Conservation (phyloP, 2,888 invertebrate species). For the Leptopterna dolabrata region DNA sequence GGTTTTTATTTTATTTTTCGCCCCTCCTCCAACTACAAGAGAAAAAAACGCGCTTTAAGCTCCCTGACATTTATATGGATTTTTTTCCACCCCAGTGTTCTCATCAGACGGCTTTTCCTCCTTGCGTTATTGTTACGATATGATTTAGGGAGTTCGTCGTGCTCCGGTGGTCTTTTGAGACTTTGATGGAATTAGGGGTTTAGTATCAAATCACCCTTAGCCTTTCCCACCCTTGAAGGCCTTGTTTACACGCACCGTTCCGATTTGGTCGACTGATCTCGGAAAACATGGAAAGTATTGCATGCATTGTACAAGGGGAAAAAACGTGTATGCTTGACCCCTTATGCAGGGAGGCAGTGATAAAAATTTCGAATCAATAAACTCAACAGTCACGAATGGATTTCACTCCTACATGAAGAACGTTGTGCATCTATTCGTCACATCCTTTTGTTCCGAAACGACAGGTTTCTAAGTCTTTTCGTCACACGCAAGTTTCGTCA, state of each 20-base stretch:
- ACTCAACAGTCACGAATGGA: no score
- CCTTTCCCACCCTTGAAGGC: not conserved
- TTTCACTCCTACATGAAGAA: no score
- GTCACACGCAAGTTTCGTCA: no score
- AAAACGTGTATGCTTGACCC: no score
- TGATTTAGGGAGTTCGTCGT: conserved; percentile 29
- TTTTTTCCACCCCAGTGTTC: not conserved
- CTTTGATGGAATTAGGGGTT: conserved; percentile 32
- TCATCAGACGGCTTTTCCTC: not conserved
- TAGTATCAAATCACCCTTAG: not conserved
- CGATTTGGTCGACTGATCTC: not conserved
- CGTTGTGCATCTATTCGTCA: no score
- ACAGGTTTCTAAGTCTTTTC: no score
- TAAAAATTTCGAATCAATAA: no score
- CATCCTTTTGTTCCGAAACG: no score
- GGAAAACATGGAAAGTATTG: not conserved
- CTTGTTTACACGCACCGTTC: conserved; percentile 14
- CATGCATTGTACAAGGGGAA: no score
- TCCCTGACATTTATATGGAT: conserved; percentile 30
- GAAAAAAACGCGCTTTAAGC: conserved; percentile 1
- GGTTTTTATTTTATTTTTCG: not conserved
- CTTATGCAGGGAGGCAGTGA: no score
- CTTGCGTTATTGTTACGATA: conserved; percentile 30
- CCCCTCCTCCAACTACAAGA: not conserved
- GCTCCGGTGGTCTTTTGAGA: not conserved